phyloP scores from a whole-genome alignment of 1,140 invertebrate species.

The Stegodyphus dumicola region DNA sequence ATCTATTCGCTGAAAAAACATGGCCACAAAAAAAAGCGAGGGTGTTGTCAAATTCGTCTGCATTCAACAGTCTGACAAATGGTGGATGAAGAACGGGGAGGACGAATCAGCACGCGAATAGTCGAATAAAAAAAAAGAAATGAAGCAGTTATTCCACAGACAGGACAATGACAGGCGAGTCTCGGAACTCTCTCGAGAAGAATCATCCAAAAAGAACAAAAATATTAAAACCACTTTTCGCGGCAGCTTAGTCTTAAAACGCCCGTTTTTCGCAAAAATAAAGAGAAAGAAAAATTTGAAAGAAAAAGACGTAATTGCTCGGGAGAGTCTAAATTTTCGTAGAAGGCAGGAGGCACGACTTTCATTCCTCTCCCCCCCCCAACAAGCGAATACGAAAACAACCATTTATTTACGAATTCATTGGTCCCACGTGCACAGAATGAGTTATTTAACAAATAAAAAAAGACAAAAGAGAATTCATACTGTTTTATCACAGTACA shows the following conservation, averaged over 20 bases:
- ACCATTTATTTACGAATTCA: no score
- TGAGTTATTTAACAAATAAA: no score
- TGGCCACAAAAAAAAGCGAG: constrained; percentile 35
- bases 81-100: neutral
- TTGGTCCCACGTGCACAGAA: no score
- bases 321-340: no score
- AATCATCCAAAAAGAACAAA: constrained; percentile 4
- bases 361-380: no score
- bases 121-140: constrained; percentile 9
- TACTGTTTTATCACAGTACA: no score
- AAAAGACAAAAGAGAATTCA: no score
- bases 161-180: constrained; percentile 44
- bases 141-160: constrained; percentile 17
- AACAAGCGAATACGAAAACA: no score
- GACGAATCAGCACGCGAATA: constrained; percentile 6
- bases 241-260: constrained; percentile 25
- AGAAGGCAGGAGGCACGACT: no score
- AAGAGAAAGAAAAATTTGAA: neutral
- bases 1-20: constrained; percentile 7
- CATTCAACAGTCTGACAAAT: constrained; percentile 43
- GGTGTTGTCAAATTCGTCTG: constrained; percentile 45
- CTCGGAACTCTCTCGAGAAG: neutral
- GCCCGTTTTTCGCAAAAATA: constrained; percentile 12
- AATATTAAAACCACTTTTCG: constrained; percentile 16
- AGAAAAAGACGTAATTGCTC: constrained; percentile 22